A percentile compares a stretch with the other conserved stretches of the same genome.
These are phyloP conservation scores for Acomys russatus DNA, from an alignment of 2,797 vertebrate species.

Conservation along the genomic window DNA sequence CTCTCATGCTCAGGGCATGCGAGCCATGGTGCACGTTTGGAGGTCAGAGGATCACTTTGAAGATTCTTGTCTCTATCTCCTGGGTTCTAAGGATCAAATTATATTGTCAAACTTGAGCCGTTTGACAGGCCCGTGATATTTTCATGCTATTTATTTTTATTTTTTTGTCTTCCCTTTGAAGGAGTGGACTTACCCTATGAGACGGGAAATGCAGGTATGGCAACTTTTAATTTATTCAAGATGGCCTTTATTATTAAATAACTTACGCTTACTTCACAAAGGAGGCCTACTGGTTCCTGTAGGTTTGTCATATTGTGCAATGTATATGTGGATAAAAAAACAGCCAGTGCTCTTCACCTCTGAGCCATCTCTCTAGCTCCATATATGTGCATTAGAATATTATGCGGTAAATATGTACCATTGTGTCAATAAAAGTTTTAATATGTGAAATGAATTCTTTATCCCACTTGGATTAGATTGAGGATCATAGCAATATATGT, in stretches of 20 bases:
- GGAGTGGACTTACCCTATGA: conserved; percentile 99
- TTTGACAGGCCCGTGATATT: neutral
- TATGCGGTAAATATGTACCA: neutral
- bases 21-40: neutral
- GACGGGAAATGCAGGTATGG: conserved; percentile 98
- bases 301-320: neutral
- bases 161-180: conserved; percentile 83
- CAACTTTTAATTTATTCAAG: conserved; percentile 60
- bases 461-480: conserved; percentile 40
- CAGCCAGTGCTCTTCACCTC: too few species aligned
- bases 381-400: neutral
- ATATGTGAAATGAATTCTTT: conserved; percentile 44
- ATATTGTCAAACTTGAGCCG: neutral
- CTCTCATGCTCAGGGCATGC: neutral
- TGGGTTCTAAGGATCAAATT: neutral
- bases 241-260: conserved; percentile 28
- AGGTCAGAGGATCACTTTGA: neutral
- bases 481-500: neutral
- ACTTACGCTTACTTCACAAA: conserved; percentile 41
- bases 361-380: too few species aligned
- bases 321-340: neutral
- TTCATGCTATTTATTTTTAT: conserved; percentile 65
- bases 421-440: neutral
- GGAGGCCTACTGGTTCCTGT: conserved; percentile 4
- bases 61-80: neutral